phyloP scores from a whole-genome alignment of 2,797 vertebrate genomes.

The Antrozous pallidus region DNA sequence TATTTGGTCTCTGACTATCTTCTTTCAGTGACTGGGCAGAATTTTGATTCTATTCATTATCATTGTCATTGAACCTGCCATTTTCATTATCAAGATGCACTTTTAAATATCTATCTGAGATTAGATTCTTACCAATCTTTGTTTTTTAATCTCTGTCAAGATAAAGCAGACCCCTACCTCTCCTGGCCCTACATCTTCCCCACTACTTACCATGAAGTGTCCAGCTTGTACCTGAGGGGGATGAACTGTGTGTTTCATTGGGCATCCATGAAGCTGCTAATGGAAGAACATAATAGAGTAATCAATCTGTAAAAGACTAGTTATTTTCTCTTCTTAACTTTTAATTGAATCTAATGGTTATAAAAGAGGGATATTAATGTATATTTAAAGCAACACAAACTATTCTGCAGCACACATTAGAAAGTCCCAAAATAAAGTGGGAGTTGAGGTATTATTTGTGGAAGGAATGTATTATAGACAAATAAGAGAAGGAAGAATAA shows the following conservation, averaged over 20 bases:
- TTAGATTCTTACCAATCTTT: neutral
- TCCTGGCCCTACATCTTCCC: neutral
- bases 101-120: neutral
- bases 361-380: neutral
- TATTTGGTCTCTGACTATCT: neutral
- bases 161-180: neutral
- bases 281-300: neutral
- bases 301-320: neutral
- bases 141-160: neutral
- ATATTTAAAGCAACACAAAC: neutral
- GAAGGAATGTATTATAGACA: neutral
- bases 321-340: neutral
- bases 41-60: neutral
- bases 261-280: constrained; percentile 1
- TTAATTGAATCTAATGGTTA: neutral
- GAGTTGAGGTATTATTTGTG: neutral
- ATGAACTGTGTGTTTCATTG: neutral
- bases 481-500: neutral
- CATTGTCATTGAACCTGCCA: neutral
- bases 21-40: neutral
- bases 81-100: neutral
- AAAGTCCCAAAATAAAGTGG: neutral
- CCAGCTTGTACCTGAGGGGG: neutral
- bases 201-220: constrained; percentile 39
- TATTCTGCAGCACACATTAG: neutral